Conservation (phyloP, 2,888 invertebrate species). For the Drosophila rellima region DNA sequence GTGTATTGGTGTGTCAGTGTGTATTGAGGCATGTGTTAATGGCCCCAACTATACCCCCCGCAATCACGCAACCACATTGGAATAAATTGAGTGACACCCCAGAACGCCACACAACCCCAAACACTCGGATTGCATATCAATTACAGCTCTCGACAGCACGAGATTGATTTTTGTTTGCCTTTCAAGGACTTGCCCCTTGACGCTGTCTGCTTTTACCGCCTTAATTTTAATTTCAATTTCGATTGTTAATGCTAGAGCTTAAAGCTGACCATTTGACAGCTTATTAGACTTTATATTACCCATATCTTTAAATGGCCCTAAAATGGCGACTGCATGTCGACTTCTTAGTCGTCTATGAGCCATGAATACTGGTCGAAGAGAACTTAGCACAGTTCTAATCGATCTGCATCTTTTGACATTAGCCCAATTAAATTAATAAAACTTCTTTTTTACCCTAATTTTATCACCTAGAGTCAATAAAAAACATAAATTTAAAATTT, state of each 20-base stretch:
- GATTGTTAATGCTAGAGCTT: constrained; percentile 19
- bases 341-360: too few species aligned
- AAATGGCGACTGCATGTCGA: too few species aligned
- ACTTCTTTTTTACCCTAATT: too few species aligned
- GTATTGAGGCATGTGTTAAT: constrained; percentile 58
- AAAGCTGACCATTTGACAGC: constrained; percentile 2
- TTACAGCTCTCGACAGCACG: constrained; percentile 59
- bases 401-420: too few species aligned
- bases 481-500: too few species aligned
- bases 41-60: constrained; percentile 25
- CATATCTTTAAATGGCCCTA: neutral
- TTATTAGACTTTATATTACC: neutral
- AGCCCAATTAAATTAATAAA: too few species aligned
- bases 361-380: too few species aligned
- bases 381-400: neutral
- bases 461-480: too few species aligned
- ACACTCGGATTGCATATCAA: constrained; percentile 65
- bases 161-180: constrained; percentile 69
- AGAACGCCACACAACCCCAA: constrained; percentile 17
- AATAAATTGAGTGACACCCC: constrained; percentile 42
- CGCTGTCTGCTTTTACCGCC: neutral
- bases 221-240: constrained; percentile 28
- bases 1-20: constrained; percentile 14
- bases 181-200: constrained; percentile 30
- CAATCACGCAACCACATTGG: constrained; percentile 36